Base-by-base conservation (phyloP, 2,888 invertebrate genomes). In the Belgica antarctica region DNA sequence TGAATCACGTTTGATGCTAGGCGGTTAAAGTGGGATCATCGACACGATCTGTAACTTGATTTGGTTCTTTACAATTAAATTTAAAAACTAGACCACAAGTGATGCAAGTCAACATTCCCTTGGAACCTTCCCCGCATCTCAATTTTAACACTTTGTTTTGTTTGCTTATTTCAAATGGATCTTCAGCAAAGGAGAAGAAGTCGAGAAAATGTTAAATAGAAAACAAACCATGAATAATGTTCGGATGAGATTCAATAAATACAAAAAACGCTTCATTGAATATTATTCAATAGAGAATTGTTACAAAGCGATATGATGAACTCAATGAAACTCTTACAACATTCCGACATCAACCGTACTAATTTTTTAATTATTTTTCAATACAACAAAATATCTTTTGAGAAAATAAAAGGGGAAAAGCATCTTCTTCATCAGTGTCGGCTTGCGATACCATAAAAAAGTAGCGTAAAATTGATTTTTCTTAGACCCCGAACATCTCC, bases 401-500 rank as follows among this genome's bases (percentile, higher is more conserved):
- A 41, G 41, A 41, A 12, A 3, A 31, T 31, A n/a, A 41, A 31
- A 12, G 41, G 15, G 4, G 41, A 31, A 31, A 41, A 41, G 22
- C 5, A 34, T 63, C 41, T 63, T 63, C 24, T 63, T 63, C 46
- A 31, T 36, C 28, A 17, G 15, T 31, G 15, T 22, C 17, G 34
- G 15, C 31, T 47, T 15, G 19, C 36, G 57, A 57, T 57, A 10
- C 19, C 22, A 19, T 57, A 17, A 47, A 66, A 68, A 68, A 68
- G 68, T 68, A 68, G 68, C 68, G 68, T 68, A 68, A 68, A 68
- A 68, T 68, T 68, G 68, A 68, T 68, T 68, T 68, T 66, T 66
- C 15, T 47, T 22, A 28, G n/a, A n/a, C n/a, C 52, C 27, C 52
- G 15, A 17, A n/a, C 27, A 41, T 63, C n/a, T 63, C 24, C 41